Evolutionary conservation across 1,140 invertebrate genomes (phyloP), one percentile per base, ranked within the genome.

Genomic region (Drosophila paulistorum): DNA sequence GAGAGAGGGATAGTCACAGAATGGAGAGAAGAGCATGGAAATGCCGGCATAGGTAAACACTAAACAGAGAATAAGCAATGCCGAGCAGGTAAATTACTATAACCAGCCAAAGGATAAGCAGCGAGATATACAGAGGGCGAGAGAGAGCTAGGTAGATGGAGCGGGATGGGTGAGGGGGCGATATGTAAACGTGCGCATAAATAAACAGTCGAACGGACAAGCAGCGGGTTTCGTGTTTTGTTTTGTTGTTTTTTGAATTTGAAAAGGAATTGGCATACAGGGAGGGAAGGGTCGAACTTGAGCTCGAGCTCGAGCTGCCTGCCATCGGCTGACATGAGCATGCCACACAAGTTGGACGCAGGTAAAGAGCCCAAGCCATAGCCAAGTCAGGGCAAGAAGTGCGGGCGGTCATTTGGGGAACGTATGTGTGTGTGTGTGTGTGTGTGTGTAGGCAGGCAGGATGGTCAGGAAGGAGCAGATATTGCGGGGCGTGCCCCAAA

Each of bases 11-110:
- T 23, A 23, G 39, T 30, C 14, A 55, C 62, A 42, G 55, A 23
- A 23, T 26, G 45, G 13, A 42, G 35, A 30, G 45, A 33, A 23
- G 68, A 14, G 48, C 39, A 20, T 74, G 55, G 55, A 76, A 70
- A 71, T 60, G 57, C 67, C 74, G 41, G 55, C 48, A 70, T 35
- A 81, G 67, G 72, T 77, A 81, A 68, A 68, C 65, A 78, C 68
- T 79, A 65, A 77, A 55, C 67, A 77, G 57, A 23, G 13, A 17
- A 57, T 41, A 65, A 65, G 48, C n/a, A 57, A 62, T 17, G 63
- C 65, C 41, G 69, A 60, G 73, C 84, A 87, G 83, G 79, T 89
- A 89, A 87, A 80, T 72, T 80, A 89, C 70, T 71, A 64, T 7
- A 69, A 60, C 9, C 35, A 33, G 42, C 35, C 42, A 30, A 73